These are phyloP conservation scores for Volucella inflata DNA, from an alignment of 2,888 invertebrate genomes.

Conservation along the genomic window DNA sequence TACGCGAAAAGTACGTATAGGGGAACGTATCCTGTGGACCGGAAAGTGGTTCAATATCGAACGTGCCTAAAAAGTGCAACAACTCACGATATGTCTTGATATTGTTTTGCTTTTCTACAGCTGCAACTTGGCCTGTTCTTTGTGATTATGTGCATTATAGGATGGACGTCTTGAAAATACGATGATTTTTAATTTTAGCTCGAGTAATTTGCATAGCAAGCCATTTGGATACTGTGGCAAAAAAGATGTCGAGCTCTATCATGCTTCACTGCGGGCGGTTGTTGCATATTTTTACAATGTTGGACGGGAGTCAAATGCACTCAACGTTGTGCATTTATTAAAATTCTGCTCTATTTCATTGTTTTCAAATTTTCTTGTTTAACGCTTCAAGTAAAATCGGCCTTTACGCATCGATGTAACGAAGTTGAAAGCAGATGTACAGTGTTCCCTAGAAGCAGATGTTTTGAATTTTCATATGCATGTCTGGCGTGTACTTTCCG, in stretches of 20 bases:
- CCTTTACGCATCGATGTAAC: too few species aligned
- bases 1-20: background rate
- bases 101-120: slow-evolving; percentile 57
- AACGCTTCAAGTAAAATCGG: too few species aligned
- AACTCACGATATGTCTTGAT: slow-evolving; percentile 60
- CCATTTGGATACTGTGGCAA: slow-evolving; percentile 9
- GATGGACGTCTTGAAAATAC: slow-evolving; percentile 49
- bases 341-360: slow-evolving; percentile 66
- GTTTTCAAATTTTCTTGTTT: slow-evolving; percentile 7
- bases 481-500: too few species aligned
- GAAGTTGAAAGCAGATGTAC: too few species aligned
- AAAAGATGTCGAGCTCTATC: slow-evolving; percentile 59
- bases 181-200: slow-evolving; percentile 50
- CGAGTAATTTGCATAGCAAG: slow-evolving; percentile 2
- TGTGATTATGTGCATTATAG: slow-evolving; percentile 37
- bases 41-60: slow-evolving; percentile 53
- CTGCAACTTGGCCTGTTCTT: slow-evolving; percentile 7
- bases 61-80: slow-evolving; percentile 49
- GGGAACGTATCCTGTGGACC: slow-evolving; percentile 37
- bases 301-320: slow-evolving; percentile 63
- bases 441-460: too few species aligned
- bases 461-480: too few species aligned
- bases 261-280: slow-evolving; percentile 56
- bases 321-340: slow-evolving; percentile 42
- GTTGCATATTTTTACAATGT: slow-evolving; percentile 44